Percentiles rank a stretch among this genome's conserved stretches.
phyloP scores from a whole-genome alignment of 2,888 invertebrate species.

The Drosophila imparisetae region DNA sequence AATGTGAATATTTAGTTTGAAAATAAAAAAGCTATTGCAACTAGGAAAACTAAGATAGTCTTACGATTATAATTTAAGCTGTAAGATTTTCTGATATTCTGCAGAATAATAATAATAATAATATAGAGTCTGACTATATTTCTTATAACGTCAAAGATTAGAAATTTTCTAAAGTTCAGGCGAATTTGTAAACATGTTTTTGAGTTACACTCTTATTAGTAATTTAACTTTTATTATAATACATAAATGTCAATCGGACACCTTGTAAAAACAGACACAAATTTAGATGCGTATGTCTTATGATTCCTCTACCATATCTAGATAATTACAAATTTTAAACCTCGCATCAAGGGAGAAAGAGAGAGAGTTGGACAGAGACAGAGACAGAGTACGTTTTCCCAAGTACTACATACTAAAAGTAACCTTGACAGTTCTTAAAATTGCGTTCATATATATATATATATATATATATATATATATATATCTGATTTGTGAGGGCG shows the following conservation, averaged over 20 bases:
- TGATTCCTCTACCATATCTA: not conserved
- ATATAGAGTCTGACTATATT: too few relatives aligned
- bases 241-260: not conserved
- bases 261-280: too few relatives aligned
- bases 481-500: conserved; percentile 14
- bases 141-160: too few relatives aligned
- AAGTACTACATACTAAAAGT: conserved; percentile 12
- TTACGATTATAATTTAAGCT: not conserved
- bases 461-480: too few relatives aligned
- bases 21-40: not conserved
- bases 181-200: not conserved
- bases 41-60: not conserved
- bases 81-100: accelerated
- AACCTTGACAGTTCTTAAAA: conserved; percentile 25
- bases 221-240: not conserved
- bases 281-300: not conserved
- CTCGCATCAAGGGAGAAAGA: not conserved
- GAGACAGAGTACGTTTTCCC: not conserved
- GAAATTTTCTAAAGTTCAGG: too few relatives aligned
- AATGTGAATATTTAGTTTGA: not conserved
- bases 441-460: not conserved
- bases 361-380: not conserved
- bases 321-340: not conserved
- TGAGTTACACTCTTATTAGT: not conserved
- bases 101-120: too few relatives aligned